phyloP scores from a whole-genome alignment of 2,888 invertebrate species.

The Euphydryas editha region DNA sequence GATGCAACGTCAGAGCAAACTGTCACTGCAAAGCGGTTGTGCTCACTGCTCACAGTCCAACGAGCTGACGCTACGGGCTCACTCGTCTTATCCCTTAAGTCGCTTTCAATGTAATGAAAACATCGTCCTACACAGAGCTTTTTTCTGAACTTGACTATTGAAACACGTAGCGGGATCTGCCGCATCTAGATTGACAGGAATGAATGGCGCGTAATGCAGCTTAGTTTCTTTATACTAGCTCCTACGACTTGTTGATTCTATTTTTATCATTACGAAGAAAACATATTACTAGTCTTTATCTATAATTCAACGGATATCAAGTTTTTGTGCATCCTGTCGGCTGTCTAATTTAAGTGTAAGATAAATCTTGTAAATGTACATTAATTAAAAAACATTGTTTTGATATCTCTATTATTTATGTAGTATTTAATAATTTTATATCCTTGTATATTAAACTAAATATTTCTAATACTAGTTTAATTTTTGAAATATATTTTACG shows the following conservation, averaged over 20 bases:
- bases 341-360: background rate
- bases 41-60: conserved; percentile 31
- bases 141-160: conserved; percentile 21
- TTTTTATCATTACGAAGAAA: conserved; percentile 15
- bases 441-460: too few relatives aligned
- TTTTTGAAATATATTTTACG: too few relatives aligned
- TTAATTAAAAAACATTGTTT: background rate
- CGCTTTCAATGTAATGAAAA: conserved; percentile 38
- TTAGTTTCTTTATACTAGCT: conserved; percentile 24
- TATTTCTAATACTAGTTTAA: too few relatives aligned
- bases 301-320: conserved; percentile 15
- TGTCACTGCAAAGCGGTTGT: conserved; percentile 20
- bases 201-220: conserved; percentile 31
- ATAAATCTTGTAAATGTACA: background rate
- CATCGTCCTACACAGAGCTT: conserved; percentile 23
- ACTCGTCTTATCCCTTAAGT: conserved; percentile 32
- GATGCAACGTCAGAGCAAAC: conserved; percentile 18
- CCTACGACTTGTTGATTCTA: conserved; percentile 13
- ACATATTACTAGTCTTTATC: conserved; percentile 7
- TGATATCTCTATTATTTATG: background rate
- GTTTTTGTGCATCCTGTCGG: conserved; percentile 25
- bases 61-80: conserved; percentile 20
- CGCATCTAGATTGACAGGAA: conserved; percentile 25
- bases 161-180: conserved; percentile 34
- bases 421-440: background rate